Conservation (phyloP, 2,113 vertebrate genomes). For the Ailurus styani region DNA sequence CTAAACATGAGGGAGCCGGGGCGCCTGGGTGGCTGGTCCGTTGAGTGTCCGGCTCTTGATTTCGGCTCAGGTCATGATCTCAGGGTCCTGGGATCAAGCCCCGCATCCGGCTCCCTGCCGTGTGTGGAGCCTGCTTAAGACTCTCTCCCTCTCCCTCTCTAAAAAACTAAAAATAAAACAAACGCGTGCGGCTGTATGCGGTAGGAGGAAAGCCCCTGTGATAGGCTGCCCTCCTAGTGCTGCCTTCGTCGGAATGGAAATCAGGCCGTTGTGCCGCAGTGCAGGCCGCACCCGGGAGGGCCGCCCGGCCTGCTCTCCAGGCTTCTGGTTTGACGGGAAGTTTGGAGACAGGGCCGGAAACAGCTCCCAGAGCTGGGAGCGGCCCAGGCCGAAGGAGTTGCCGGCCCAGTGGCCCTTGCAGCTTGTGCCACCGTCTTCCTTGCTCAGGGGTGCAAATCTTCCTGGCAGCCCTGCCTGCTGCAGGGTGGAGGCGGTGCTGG, state of each 20-base stretch:
- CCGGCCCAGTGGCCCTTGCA: not conserved
- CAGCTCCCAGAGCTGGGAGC: not conserved
- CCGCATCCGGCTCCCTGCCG: not conserved
- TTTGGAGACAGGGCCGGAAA: not conserved
- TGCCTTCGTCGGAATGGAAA: too few relatives aligned
- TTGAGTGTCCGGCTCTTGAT: not conserved
- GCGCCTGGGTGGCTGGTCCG: not conserved
- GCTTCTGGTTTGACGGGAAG: conserved; percentile 9
- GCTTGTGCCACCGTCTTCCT: not conserved
- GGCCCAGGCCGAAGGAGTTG: not conserved
- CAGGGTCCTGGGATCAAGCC: not conserved
- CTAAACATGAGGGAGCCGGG: not conserved
- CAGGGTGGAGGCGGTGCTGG: not conserved
- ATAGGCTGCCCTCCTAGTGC: too few relatives aligned
- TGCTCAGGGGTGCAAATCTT: not conserved
- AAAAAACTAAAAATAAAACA: too few relatives aligned
- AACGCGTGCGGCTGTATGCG: fast-evolving
- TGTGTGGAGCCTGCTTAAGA: not conserved
- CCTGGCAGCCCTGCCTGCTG: fast-evolving
- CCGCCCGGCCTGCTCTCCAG: not conserved
- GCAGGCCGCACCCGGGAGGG: not conserved
- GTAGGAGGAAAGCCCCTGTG: not conserved
- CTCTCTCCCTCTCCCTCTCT: not conserved
- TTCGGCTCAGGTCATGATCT: not conserved
- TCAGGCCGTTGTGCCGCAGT: too few relatives aligned